Evolutionary conservation across 1,140 invertebrate species (phyloP).

Genomic region (Leptonema lineaticorne): DNA sequence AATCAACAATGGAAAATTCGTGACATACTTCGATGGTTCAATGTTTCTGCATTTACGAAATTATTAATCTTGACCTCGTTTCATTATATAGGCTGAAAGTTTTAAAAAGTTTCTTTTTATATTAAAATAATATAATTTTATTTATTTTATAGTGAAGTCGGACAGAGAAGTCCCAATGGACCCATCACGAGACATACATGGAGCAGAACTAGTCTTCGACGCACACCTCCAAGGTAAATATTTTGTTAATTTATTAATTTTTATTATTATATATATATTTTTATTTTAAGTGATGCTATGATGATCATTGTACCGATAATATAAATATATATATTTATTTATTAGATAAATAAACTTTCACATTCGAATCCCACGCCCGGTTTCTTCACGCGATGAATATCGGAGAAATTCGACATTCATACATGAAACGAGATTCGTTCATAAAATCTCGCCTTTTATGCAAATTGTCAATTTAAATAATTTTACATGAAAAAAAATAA

Average conservation of each 20-base stretch:
- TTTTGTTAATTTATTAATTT: neutral
- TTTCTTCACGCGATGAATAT: neutral
- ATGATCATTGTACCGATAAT: neutral
- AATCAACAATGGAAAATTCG: neutral
- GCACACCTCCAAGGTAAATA: constrained; percentile 69
- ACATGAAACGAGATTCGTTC: neutral
- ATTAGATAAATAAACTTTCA: constrained; percentile 2
- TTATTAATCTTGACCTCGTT: neutral
- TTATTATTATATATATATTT: neutral
- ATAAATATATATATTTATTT: neutral
- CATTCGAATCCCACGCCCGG: constrained; percentile 3
- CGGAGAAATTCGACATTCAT: neutral
- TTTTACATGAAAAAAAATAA: no score
- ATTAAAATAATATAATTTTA: neutral
- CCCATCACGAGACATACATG: constrained; percentile 71
- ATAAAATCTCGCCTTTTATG: no score
- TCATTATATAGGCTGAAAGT: neutral
- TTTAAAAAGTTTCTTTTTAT: neutral
- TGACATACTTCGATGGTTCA: neutral
- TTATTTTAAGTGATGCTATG: neutral
- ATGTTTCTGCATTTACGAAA: neutral
- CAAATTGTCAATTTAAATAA: no score
- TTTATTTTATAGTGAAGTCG: constrained; percentile 45
- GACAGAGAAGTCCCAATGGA: constrained; percentile 54
- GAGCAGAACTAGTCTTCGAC: constrained; percentile 72